Evolutionary conservation across 2,113 vertebrate genomes (phyloP), one percentile per base, ranked within the genome.

Genomic region (Cinclus mexicanus): DNA sequence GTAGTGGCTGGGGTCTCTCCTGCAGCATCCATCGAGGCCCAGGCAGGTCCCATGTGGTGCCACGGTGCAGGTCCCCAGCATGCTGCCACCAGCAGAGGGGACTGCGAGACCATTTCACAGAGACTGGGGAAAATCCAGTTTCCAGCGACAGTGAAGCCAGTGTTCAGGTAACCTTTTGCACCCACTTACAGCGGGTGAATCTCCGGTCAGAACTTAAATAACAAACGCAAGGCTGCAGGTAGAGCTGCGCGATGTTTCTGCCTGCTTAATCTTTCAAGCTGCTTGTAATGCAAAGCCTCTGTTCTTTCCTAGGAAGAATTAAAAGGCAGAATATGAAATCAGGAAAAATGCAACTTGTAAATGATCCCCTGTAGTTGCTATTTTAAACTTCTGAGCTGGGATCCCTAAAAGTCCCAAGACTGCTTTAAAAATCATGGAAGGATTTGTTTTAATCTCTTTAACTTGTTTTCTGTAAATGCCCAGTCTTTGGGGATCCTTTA

Each of bases 71-170:
- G 42, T 70, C 84, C 67, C 15, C 78, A 42, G 53, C 61, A 49
- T 23, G 33, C 67, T 59, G 53, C 81, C 50, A 33, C 95, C 96
- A 95, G 93, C 93, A 97, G 96, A 95, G 94, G 96, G 96, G 82
- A 89, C 83, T 92, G 92, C 44, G n/a, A 94, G 83, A 95, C 83
- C 84, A 23, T 52, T 39, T 59, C 64, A 64, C 5, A 3, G 29
- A n/a, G 31, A 3, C n/a, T 5, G 21, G 29, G 44, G 53, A 53
- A 76, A 69, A 37, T 16, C 33, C 11, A 3, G 4, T 22, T 57
- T 23, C 31, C 26, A 7, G 8, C 42, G 69, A 70, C 14, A 39
- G 49, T 1, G n/a, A 57, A 61, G n/a, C 0, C 1, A 16, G 49
- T 2, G 47, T 17, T 70, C 70, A 16, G 79, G 52, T 83, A 75